Base-by-base conservation (phyloP, 2,797 vertebrate genomes). In the Argyrosomus regius region DNA sequence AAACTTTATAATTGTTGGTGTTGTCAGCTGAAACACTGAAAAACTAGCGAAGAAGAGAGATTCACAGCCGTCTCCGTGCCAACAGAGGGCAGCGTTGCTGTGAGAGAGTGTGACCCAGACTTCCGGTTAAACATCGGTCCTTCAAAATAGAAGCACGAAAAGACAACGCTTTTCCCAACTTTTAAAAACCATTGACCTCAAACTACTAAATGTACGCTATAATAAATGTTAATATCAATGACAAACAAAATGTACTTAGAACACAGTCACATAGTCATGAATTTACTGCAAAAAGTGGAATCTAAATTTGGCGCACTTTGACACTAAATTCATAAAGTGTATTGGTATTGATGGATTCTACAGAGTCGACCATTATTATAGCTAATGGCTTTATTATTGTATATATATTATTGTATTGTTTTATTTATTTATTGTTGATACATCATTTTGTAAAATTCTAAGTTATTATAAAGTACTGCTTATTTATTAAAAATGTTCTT, bases 31-130 rank as follows among this genome's bases (percentile, higher is more conserved):
- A 35, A 35, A 35, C 35, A 35, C 35, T 35, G 1, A 35, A 39
- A 39, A 39, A 39, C 35, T 39, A 26, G 24, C 54, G 12, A 12
- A 46, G 16, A 2, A 20, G 16, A 43, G 3, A 22, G 6, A 41
- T 1, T 24, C 52, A 28, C 26, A 17, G 9, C 14, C 24, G 43
- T 35, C 72, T 88, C 89, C 90, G 17, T 13, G 9, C 71, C 89
- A 39, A 3, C 31, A 89, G 88, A n/a, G 79, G 74, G 77, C 87
- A 67, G 73, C 62, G 58, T 57, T 54, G 8, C 35, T 39, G 35
- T 6, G 2, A 58, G 16, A 60, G 9, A 72, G 24, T 46, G 24
- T 46, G 46, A 18, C 3, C 12, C 3, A 22, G 0, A 71, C 26
- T 41, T 80, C 62, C 59, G 5, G 16, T 14, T 41, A 28, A 49